A percentile compares a stretch with the other conserved stretches of the same genome.
Evolutionary conservation across 2,888 invertebrate species (phyloP).

Genomic region (Torymus aiolomorphi): DNA sequence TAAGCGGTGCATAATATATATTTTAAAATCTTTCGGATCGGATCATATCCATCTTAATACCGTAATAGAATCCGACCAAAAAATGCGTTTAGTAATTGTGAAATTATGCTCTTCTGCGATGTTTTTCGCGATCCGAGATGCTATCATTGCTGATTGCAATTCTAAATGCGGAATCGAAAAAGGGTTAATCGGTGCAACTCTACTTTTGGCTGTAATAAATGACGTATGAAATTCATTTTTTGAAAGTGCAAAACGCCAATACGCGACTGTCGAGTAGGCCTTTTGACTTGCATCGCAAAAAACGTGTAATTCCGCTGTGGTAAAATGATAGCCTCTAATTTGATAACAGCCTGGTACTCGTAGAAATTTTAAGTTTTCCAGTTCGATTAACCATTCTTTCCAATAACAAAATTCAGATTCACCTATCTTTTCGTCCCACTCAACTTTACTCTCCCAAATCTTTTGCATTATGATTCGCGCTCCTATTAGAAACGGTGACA

Average conservation of each 20-base stretch:
- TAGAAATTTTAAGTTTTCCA: too few relatives aligned
- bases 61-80: slow-evolving; percentile 30
- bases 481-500: too few relatives aligned
- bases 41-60: slow-evolving; percentile 9
- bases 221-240: background rate
- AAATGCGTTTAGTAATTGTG: background rate
- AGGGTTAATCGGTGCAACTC: background rate
- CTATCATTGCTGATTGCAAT: slow-evolving; percentile 21
- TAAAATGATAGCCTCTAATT: too few relatives aligned
- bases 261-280: too few relatives aligned
- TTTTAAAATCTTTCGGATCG: slow-evolving; percentile 7
- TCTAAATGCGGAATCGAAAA: slow-evolving; percentile 12
- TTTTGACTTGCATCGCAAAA: too few relatives aligned
- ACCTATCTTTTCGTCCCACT: too few relatives aligned
- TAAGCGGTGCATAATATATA: background rate
- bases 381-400: too few relatives aligned
- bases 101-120: slow-evolving; percentile 9
- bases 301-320: too few relatives aligned
- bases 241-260: background rate
- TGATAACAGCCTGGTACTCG: too few relatives aligned
- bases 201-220: slow-evolving; percentile 6
- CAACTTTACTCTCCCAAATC: too few relatives aligned
- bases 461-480: too few relatives aligned
- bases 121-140: background rate
- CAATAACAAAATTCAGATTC: too few relatives aligned